Evolutionary conservation across 2,113 vertebrate species (phyloP), one percentile per base, ranked within the genome.

Genomic region (Sinocyclocheilus rhinocerous): DNA sequence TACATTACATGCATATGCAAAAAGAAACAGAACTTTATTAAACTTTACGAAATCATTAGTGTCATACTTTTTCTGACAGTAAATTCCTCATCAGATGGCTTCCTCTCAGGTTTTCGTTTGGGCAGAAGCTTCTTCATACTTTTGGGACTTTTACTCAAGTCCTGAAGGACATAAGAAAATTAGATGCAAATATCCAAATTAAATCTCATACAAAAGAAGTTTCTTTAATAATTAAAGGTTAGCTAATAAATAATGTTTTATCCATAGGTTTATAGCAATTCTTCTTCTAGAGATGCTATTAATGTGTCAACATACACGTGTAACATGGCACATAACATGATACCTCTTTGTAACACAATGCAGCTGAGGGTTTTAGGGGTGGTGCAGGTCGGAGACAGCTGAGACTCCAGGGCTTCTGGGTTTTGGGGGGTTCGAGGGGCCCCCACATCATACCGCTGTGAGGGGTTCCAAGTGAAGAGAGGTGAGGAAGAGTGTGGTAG

Each of bases 71-170:
- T 99, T 90, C 98, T 96, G 88, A 96, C 89, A 16, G 95, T 94
- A 90, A 98, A 97, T 89, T 99, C 98, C 84, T 99, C 98, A 10
- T 99, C 98, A 0, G 98, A 99, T 0, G 98, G 96, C 90, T 99
- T 99, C 91, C 98, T 93, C 87, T 99, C 98, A 0, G 98, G 96
- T 70, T 99, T 99, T 81, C 98, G 96, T 85, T 98, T 99, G 0
- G 97, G 97, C n/a, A 99, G 95, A 87, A 99, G 94, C 88, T 99
- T 99, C 91, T 98, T 99, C 96, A 97, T 96, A 76, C 96, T 98
- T 94, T 99, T 99, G 12, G 98, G 98, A 89, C 98, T 99, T 94
- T 94, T 99, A 89, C 96, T 99, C 76, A 97, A 93, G 88, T 99
- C 98, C 98, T 95, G 95, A 83, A 83, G 24, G 22, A 80, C 33